Evolutionary conservation across 2,113 vertebrate genomes (phyloP), one percentile per base, ranked within the genome.

Genomic region (Hymenochirus boettgeri): DNA sequence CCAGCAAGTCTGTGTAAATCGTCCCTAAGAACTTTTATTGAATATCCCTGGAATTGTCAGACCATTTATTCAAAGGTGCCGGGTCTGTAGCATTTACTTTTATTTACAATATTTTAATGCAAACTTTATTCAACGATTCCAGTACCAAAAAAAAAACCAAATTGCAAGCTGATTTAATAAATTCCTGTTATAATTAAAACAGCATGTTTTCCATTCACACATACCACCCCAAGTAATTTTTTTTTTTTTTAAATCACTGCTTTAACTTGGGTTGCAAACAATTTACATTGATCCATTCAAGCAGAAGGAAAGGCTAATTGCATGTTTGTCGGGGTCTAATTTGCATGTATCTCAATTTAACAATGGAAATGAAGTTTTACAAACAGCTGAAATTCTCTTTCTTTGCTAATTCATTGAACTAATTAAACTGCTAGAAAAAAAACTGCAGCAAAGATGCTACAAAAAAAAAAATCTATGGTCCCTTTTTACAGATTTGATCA

Each of bases 271-370:
- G 51, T 67, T 59, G 65, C 47, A 67, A 60, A 67, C 56, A 67
- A 67, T 67, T 67, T 67, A 67, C 65, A 67, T 33, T 67, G 56
- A 67, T 67, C 46, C 65, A 67, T 47, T 48, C 56, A 67, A 60
- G 65, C 65, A 67, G 56, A 67, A 67, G 65, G 48, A 60, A 67
- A 67, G 57, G 65, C 65, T 67, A 67, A 67, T 67, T 67, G 55
- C 65, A 67, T 67, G 57, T 67, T 67, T 67, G 65, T 67, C 27
- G 56, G 48, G 57, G 46, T 52, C 57, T 67, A 67, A 67, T 67
- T 67, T 67, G 65, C 65, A 67, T 67, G 65, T 67, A 54, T 67
- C 65, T 67, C 57, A 67, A 52, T 67, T 67, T 67, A 59, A 67
- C 65, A 60, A 57, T 67, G 65, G 65, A 53, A 67, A 60, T 60